These are phyloP conservation scores for Nemopilema nomurai DNA, from an alignment of 30 jellyfish, hydroid and myxozoan species.

Conservation along the genomic window DNA sequence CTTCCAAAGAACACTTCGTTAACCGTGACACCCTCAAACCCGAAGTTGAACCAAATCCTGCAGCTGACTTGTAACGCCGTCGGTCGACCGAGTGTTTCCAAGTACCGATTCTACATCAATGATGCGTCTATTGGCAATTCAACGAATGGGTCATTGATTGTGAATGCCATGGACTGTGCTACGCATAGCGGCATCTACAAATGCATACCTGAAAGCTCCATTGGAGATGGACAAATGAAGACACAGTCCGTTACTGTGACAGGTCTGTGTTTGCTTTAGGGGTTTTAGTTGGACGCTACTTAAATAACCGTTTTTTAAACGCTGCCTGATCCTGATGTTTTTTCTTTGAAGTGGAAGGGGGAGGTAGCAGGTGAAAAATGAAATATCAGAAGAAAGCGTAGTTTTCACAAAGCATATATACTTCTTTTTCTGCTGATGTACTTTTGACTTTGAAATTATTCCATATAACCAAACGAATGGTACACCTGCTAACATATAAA, in stretches of 20 bases:
- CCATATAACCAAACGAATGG: no score
- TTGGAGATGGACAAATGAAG: slow-evolving; percentile 20
- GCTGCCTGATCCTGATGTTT: no score
- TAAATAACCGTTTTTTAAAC: no score
- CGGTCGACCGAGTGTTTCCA: slow-evolving; percentile 19
- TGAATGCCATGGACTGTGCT: slow-evolving; percentile 1
- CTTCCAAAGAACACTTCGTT: slow-evolving; percentile 28
- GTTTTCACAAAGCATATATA: no score
- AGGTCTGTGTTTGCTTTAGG: not conserved
- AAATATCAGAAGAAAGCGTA: no score
- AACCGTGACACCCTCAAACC: not conserved
- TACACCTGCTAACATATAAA: no score
- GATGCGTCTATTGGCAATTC: slow-evolving; percentile 4
- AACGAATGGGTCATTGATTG: slow-evolving; percentile 7
- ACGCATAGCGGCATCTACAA: not conserved
- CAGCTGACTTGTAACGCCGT: slow-evolving; percentile 11
- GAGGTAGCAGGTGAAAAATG: no score
- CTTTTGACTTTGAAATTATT: no score
- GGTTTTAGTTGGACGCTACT: not conserved
- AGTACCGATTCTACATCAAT: slow-evolving; percentile 18
- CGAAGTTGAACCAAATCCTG: not conserved
- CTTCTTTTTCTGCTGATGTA: no score
- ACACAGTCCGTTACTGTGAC: slow-evolving; percentile 2
- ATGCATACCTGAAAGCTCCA: slow-evolving; percentile 14
- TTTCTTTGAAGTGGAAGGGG: no score